Evolutionary conservation across 2,113 vertebrate species (phyloP), one percentile per base, ranked within the genome.

Genomic region (Lucifuga dentata): DNA sequence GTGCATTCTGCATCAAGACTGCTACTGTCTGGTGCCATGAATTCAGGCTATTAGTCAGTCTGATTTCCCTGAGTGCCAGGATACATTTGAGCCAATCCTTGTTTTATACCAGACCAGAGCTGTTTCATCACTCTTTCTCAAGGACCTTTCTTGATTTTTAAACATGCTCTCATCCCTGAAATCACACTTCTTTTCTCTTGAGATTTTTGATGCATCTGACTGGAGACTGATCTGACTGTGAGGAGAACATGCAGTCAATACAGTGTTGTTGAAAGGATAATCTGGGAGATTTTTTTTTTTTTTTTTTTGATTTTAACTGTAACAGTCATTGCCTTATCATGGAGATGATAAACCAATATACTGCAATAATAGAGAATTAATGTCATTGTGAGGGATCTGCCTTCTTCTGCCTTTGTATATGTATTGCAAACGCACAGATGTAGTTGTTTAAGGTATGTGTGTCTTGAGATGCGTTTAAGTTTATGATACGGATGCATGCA

Each of bases 21-120:
- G 60, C 60, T 63, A 50, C 46, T 53, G 55, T 52, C 50, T 63
- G 61, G 46, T 24, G 13, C 71, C 46, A 63, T 53, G 50, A 43
- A 45, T 40, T 58, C 49, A 53, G 23, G 29, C 32, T 59, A 57
- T 76, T 65, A 2, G 32, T 70, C 53, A 64, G 50, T 41, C 41
- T 48, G 51, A 78, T 76, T 73, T 61, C 38, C 72, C 21, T 33
- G 16, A 65, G 51, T 39, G 73, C 66, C 16, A 11, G 7, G 38
- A 29, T 50, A n/a, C 29, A 21, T 48, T 57, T 58, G 17, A 83
- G 19, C 60, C 40, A 13, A 68, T 39, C 76, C 41, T 12, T 57
- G 58, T 44, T 33, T 52, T 49, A 15, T 63, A n/a, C 55, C 41
- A 38, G 52, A 68, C 29, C 46, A 19, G 16, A 64, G 29, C 19